Evolutionary conservation across 2,113 vertebrate genomes (phyloP).

Genomic region (Grammomys surdaster): DNA sequence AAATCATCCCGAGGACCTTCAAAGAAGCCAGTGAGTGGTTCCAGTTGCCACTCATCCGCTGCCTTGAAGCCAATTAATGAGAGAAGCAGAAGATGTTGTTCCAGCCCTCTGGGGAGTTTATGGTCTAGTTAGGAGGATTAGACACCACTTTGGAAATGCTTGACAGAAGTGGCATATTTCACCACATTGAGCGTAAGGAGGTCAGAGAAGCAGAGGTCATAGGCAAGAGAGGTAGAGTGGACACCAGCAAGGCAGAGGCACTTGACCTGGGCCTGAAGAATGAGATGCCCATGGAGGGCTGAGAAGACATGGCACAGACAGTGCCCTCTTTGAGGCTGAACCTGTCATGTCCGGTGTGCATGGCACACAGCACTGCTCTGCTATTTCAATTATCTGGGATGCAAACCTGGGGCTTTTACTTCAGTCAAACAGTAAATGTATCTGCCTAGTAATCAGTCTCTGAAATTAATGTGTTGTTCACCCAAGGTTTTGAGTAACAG

Average conservation of each 20-base stretch:
- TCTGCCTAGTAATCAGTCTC: slow-evolving; percentile 1
- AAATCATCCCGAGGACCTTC: neutral
- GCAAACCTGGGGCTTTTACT: neutral
- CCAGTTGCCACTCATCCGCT: neutral
- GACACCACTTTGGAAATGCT: neutral
- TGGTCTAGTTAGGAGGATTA: neutral
- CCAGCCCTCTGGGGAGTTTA: neutral
- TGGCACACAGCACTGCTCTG: neutral
- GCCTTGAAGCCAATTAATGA: neutral
- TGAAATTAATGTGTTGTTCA: neutral
- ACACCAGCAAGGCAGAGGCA: neutral
- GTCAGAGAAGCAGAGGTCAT: neutral
- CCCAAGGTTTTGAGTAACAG: neutral
- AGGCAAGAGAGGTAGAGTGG: neutral
- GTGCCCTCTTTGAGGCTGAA: neutral
- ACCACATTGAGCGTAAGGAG: neutral
- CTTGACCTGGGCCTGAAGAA: neutral
- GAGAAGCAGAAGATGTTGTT: neutral
- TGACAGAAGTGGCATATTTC: neutral
- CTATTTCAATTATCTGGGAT: slow-evolving; percentile 23
- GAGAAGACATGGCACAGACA: neutral
- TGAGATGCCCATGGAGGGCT: neutral
- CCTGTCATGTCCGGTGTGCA: neutral
- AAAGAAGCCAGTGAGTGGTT: neutral
- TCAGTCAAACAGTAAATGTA: neutral